phyloP scores from a whole-genome alignment of 2,113 vertebrate genomes.

The Hyla sarda region DNA sequence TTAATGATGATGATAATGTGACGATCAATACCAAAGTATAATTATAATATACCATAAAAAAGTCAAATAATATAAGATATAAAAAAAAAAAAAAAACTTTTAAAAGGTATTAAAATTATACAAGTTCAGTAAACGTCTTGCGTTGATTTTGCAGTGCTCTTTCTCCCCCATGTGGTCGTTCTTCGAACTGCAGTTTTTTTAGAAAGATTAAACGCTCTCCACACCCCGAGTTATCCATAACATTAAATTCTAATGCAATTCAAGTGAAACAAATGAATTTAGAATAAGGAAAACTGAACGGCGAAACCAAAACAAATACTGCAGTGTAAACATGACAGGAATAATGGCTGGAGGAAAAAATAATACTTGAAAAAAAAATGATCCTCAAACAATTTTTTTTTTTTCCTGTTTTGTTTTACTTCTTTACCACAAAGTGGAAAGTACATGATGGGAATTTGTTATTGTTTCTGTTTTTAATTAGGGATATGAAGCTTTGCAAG shows the following conservation, averaged over 20 bases:
- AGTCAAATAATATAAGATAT: background rate
- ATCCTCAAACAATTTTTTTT: background rate
- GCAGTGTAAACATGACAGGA: conserved; percentile 6
- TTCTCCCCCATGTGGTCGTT: conserved; percentile 28
- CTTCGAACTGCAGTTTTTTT: background rate
- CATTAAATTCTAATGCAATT: background rate
- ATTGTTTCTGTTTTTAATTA: conserved; percentile 57
- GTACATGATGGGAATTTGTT: conserved; percentile 47
- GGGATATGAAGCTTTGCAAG: conserved; percentile 45
- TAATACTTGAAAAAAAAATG: background rate
- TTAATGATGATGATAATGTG: background rate
- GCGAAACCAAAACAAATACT: conserved; percentile 14
- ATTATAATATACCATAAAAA: background rate
- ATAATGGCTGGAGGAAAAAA: conserved; percentile 2
- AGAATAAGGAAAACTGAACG: background rate
- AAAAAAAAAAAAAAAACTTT: background rate
- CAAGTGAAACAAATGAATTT: conserved; percentile 31
- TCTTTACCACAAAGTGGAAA: conserved; percentile 34
- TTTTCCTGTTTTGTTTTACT: conserved; percentile 15
- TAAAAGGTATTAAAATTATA: too few species aligned
- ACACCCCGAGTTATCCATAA: background rate
- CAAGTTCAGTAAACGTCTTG: too few species aligned
- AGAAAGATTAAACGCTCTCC: background rate
- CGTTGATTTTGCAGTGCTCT: conserved; percentile 20
- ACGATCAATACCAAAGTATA: background rate